Percentiles rank a stretch among this genome's conserved stretches.
Conservation (phyloP, 2,113 vertebrate species). For the Zosterops hypoxanthus region DNA sequence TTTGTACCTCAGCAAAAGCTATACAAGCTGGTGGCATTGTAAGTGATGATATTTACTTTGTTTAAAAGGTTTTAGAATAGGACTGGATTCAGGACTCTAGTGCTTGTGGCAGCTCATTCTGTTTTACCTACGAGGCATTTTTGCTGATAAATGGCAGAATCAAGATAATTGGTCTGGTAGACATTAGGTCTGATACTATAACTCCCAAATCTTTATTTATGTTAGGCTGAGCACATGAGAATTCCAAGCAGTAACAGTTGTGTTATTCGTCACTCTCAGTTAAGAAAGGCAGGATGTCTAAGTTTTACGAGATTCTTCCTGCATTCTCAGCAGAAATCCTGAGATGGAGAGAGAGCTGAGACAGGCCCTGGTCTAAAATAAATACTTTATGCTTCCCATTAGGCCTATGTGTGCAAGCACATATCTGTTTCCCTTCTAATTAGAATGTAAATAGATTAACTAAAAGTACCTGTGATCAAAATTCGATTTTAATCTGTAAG, state of each 20-base stretch:
- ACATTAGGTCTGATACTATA: not conserved
- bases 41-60: not conserved
- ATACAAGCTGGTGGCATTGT: not conserved
- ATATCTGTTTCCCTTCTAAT: not conserved
- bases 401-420: not conserved
- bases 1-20: not conserved
- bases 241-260: not conserved
- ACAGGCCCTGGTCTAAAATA: not conserved
- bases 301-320: not conserved
- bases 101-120: not conserved
- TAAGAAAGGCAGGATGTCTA: not conserved
- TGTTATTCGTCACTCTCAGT: not conserved
- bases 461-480: not conserved
- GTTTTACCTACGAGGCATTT: not conserved
- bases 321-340: not conserved
- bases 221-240: not conserved
- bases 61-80: not conserved
- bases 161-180: not conserved
- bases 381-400: not conserved
- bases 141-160: not conserved
- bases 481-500: not conserved
- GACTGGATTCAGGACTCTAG: not conserved
- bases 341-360: not conserved
- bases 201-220: not conserved
- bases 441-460: not conserved